Evolutionary conservation across 2,797 vertebrate species (phyloP).

Genomic region (Eurystomus glaucurus): DNA sequence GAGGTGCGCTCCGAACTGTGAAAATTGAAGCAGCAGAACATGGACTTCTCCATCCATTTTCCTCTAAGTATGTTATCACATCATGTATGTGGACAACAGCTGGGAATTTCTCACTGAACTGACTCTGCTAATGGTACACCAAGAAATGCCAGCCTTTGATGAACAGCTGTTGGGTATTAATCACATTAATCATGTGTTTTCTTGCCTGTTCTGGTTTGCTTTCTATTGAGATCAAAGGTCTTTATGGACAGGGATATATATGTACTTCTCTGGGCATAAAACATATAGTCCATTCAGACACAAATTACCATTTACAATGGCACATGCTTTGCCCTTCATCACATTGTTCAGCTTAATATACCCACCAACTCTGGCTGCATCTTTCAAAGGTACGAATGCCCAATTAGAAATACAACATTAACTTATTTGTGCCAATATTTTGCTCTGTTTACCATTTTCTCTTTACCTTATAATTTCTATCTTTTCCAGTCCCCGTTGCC

Average conservation of each 20-base stretch:
- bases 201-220: neutral
- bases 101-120: neutral
- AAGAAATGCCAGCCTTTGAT: neutral
- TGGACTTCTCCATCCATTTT: neutral
- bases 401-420: neutral
- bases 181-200: neutral
- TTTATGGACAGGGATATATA: neutral
- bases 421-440: neutral
- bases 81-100: neutral
- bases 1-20: neutral
- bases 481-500: neutral
- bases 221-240: neutral
- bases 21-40: neutral
- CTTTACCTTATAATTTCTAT: neutral
- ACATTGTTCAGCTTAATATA: neutral
- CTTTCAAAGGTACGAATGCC: neutral
- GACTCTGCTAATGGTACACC: neutral
- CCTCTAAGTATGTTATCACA: neutral
- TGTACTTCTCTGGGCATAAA: neutral
- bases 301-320: neutral
- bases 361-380: neutral
- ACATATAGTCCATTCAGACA: neutral
- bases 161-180: neutral
- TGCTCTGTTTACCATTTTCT: neutral
- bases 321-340: neutral